Percentiles rank a stretch among this genome's conserved stretches.
phyloP scores from a whole-genome alignment of 1,140 invertebrate species.

The Bicyclus anynana region DNA sequence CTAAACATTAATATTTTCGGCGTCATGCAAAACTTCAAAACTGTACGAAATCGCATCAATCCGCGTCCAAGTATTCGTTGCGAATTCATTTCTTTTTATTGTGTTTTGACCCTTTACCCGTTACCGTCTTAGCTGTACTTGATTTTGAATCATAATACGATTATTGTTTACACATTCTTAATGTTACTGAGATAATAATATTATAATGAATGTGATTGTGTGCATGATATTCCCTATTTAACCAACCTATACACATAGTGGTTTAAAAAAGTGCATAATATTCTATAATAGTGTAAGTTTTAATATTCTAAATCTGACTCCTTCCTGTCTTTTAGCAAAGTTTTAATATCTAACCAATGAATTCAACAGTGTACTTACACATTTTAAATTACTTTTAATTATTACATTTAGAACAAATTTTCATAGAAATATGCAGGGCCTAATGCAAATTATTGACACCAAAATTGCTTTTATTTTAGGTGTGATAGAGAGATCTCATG shows the following conservation, averaged over 20 bases:
- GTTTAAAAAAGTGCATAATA: conserved; percentile 22
- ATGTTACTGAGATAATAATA: conserved; percentile 18
- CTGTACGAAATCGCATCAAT: too few species aligned
- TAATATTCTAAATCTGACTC: conserved; percentile 50
- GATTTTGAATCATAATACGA: conserved; percentile 14
- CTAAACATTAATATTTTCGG: too few species aligned
- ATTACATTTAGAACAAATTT: background rate
- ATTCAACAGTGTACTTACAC: background rate
- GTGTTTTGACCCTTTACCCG: too few species aligned
- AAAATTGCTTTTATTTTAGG: background rate
- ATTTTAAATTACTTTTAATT: background rate
- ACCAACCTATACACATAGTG: conserved; percentile 22
- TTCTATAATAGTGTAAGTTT: conserved; percentile 43
- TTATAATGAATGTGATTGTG: conserved; percentile 11
- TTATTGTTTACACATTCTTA: conserved; percentile 18
- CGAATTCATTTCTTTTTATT: too few species aligned
- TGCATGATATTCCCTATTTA: conserved; percentile 23
- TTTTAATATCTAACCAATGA: conserved; percentile 5
- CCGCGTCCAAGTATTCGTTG: too few species aligned
- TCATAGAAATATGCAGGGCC: conserved; percentile 5
- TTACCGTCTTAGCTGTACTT: too few species aligned
- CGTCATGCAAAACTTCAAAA: too few species aligned
- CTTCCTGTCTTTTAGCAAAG: conserved; percentile 39
- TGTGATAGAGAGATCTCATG: background rate
- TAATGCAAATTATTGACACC: conserved; percentile 5